Evolutionary conservation across 2,888 invertebrate genomes (phyloP).

Genomic region (Cerastis rubricosa): DNA sequence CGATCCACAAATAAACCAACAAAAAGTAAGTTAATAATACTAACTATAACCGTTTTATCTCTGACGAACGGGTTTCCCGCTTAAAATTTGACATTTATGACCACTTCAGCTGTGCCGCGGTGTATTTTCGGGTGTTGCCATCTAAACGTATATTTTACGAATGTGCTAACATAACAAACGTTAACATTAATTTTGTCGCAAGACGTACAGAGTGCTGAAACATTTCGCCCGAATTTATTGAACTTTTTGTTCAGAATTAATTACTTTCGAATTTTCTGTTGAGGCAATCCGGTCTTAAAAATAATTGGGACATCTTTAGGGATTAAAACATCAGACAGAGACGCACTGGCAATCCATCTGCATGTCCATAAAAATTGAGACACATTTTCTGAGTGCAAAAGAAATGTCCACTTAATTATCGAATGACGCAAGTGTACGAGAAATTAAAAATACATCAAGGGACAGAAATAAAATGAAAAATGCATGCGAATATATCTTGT

Average conservation of each 20-base stretch:
- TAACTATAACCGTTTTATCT: slow-evolving; percentile 29
- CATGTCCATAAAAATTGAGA: slow-evolving; percentile 22
- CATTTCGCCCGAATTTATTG: slow-evolving; percentile 51
- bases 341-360: slow-evolving; percentile 26
- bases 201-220: slow-evolving; percentile 46
- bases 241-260: slow-evolving; percentile 37
- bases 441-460: slow-evolving; percentile 48
- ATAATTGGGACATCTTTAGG: slow-evolving; percentile 20
- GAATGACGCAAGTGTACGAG: slow-evolving; percentile 54
- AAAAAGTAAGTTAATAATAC: slow-evolving; percentile 36
- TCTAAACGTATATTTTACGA: slow-evolving; percentile 58
- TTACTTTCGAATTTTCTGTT: slow-evolving; percentile 20
- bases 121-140: slow-evolving; percentile 56
- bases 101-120: slow-evolving; percentile 39
- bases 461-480: slow-evolving; percentile 49
- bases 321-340: background rate
- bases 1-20: slow-evolving; percentile 28
- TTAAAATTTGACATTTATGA: slow-evolving; percentile 61
- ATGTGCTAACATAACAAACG: slow-evolving; percentile 61
- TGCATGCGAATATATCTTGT: slow-evolving; percentile 39
- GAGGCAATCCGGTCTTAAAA: background rate
- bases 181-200: slow-evolving; percentile 55
- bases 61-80: slow-evolving; percentile 47
- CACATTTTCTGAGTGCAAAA: slow-evolving; percentile 29
- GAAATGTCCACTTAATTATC: slow-evolving; percentile 40